Percentiles rank a stretch among this genome's conserved stretches.
phyloP scores from a whole-genome alignment of 1,140 invertebrate species.

The Diachasma alloeum region DNA sequence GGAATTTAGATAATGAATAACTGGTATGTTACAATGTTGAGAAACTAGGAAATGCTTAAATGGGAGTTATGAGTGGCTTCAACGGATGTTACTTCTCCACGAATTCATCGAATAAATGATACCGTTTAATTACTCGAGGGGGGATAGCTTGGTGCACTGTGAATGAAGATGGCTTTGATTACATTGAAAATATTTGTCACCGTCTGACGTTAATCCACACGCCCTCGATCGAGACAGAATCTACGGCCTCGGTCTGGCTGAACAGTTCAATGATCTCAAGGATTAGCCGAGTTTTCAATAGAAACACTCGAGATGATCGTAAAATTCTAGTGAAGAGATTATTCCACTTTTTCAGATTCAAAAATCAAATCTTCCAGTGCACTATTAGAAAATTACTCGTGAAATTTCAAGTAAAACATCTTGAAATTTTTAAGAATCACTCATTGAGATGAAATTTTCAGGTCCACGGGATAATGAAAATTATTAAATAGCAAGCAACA shows the following conservation, averaged over 20 bases:
- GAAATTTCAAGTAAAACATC: too few species aligned
- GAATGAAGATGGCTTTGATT: slow-evolving; percentile 31
- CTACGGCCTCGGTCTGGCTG: slow-evolving; percentile 19
- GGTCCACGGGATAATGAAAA: too few species aligned
- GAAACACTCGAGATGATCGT: slow-evolving; percentile 16
- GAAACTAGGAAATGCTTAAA: background rate
- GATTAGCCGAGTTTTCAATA: background rate
- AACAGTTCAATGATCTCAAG: slow-evolving; percentile 21
- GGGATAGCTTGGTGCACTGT: slow-evolving; percentile 11
- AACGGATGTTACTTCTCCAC: background rate
- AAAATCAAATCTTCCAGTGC: background rate
- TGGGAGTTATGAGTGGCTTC: background rate
- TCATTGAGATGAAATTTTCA: too few species aligned
- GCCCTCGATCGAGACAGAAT: background rate
- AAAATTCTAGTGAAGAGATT: background rate
- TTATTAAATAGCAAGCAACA: too few species aligned
- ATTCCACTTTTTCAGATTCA: background rate
- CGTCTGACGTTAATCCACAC: slow-evolving; percentile 11
- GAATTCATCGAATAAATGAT: background rate
- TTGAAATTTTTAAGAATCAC: too few species aligned
- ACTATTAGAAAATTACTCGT: too few species aligned
- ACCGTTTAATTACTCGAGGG: background rate
- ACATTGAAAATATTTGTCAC: slow-evolving; percentile 34
- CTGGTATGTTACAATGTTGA: background rate
- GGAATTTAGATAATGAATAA: background rate